Conservation (phyloP, 2,888 invertebrate genomes). For the Myathropa florea region DNA sequence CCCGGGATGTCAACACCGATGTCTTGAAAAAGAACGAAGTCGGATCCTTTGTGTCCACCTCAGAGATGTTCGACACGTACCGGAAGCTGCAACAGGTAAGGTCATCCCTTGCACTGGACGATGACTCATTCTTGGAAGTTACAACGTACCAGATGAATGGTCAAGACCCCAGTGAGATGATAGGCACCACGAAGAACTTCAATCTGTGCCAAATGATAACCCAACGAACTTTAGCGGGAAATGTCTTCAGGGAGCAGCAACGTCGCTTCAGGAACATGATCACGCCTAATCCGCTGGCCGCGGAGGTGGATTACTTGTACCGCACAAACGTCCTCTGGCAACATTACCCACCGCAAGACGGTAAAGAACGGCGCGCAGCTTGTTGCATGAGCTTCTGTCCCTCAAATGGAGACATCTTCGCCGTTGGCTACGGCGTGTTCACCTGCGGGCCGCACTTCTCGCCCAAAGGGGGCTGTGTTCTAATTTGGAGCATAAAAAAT, state of each 20-base stretch:
- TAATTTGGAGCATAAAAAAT: conserved; percentile 91
- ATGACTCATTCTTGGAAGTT: conserved; percentile 81
- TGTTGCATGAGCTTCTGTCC: conserved; percentile 86
- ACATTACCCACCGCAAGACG: conserved; percentile 82
- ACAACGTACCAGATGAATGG: conserved; percentile 78
- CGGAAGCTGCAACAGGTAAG: conserved; percentile 78
- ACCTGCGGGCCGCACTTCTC: conserved; percentile 81
- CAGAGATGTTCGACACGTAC: conserved; percentile 90
- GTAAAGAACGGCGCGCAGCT: conserved; percentile 82
- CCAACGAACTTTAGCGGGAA: conserved; percentile 87
- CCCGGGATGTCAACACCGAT: conserved; percentile 84
- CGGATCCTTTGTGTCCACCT: conserved; percentile 86
- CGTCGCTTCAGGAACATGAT: conserved; percentile 86
- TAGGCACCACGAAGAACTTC: conserved; percentile 80
- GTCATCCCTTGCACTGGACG: conserved; percentile 77
- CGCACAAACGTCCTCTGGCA: conserved; percentile 86
- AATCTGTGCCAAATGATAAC: conserved; percentile 85
- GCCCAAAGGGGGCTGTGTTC: conserved; percentile 84
- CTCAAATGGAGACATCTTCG: conserved; percentile 86
- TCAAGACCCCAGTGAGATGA: conserved; percentile 74
- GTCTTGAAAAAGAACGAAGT: conserved; percentile 83
- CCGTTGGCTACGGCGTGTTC: conserved; percentile 88
- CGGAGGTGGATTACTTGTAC: conserved; percentile 86
- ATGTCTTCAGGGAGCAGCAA: conserved; percentile 85
- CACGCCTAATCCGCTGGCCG: conserved; percentile 84